These are phyloP conservation scores for Drosophila ambigua DNA, from an alignment of 1,140 invertebrate genomes.

Conservation along the genomic window DNA sequence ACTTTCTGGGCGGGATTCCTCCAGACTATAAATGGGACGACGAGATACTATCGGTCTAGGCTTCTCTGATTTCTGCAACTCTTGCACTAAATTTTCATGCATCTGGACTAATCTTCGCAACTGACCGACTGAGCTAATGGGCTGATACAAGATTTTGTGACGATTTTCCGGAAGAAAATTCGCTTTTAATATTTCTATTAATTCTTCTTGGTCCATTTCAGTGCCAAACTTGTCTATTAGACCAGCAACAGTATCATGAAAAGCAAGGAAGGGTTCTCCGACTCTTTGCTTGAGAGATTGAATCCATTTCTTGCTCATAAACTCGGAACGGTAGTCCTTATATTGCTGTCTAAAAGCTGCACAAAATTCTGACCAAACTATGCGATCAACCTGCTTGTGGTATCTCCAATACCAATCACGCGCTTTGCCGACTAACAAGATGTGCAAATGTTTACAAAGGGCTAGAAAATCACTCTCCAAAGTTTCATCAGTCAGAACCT, in stretches of 20 bases:
- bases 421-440: neutral
- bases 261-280: neutral
- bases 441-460: neutral
- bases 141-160: neutral
- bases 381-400: slow-evolving; percentile 8
- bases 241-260: neutral
- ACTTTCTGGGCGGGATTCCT: neutral
- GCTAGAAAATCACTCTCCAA: neutral
- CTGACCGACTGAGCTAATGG: neutral
- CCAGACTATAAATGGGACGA: too few relatives aligned
- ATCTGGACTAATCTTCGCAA: neutral
- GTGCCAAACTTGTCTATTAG: neutral
- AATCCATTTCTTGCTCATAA: slow-evolving; percentile 18
- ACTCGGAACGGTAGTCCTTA: slow-evolving; percentile 17
- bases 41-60: neutral
- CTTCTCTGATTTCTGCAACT: neutral
- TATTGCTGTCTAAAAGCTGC: slow-evolving; percentile 21
- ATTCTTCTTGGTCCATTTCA: neutral
- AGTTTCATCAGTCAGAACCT: neutral
- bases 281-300: slow-evolving; percentile 9
- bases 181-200: neutral
- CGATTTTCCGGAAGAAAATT: neutral
- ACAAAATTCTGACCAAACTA: slow-evolving; percentile 15
- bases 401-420: slow-evolving; percentile 13
- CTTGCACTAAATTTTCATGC: neutral